Conservation (phyloP, 2,888 invertebrate species). For the Zygothrica quintamaculata region DNA sequence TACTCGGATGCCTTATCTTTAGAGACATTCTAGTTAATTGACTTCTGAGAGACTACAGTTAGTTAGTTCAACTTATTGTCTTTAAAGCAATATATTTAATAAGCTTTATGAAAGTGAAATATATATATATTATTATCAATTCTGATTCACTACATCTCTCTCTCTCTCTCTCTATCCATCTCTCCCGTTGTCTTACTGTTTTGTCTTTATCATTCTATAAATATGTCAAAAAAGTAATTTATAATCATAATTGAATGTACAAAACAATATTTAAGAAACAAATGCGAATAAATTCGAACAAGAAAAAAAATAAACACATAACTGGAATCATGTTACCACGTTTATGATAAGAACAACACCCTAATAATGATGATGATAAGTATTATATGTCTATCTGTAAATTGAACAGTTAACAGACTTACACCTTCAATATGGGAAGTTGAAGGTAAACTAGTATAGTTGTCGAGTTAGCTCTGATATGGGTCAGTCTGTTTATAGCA, state of each 20-base stretch:
- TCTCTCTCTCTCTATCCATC: no score
- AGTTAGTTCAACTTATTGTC: slow-evolving; percentile 32
- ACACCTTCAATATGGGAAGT: no score
- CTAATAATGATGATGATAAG: slow-evolving; percentile 22
- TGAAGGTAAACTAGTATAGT: no score
- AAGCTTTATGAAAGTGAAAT: not conserved
- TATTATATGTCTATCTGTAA: no score
- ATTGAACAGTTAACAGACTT: not conserved
- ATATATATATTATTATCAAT: not conserved
- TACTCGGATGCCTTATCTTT: slow-evolving; percentile 43
- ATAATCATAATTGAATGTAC: slow-evolving; percentile 20
- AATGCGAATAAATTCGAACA: slow-evolving; percentile 22
- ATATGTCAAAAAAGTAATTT: slow-evolving; percentile 4
- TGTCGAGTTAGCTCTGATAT: not conserved
- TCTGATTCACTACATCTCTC: no score
- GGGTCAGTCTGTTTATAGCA: slow-evolving; percentile 27
- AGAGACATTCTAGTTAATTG: slow-evolving; percentile 60
- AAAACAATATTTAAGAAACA: not conserved
- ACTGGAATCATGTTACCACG: not conserved
- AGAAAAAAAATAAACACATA: slow-evolving; percentile 6
- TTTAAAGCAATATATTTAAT: no score
- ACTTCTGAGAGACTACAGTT: slow-evolving; percentile 41
- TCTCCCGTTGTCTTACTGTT: no score
- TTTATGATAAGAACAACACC: slow-evolving; percentile 26
- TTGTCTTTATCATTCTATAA: no score